phyloP scores from a whole-genome alignment of 2,888 invertebrate genomes.

The Allophyes oxyacanthae region DNA sequence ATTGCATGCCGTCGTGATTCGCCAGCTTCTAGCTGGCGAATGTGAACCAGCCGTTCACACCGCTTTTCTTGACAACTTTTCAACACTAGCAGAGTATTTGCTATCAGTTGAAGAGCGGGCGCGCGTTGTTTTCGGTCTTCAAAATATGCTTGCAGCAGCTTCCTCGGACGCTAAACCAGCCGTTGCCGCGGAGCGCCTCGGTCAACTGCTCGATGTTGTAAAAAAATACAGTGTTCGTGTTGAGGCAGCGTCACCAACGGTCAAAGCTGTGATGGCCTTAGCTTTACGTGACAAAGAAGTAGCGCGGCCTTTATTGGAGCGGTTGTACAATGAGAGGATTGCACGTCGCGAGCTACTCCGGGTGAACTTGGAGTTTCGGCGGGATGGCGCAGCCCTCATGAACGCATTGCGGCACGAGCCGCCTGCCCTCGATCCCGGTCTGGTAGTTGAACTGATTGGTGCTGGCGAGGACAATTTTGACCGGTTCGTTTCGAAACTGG shows the following conservation, averaged over 20 bases:
- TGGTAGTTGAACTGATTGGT: slow-evolving; percentile 51
- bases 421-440: slow-evolving; percentile 12
- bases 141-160: slow-evolving; percentile 57
- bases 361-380: slow-evolving; percentile 28
- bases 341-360: slow-evolving; percentile 33
- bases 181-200: slow-evolving; percentile 45
- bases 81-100: slow-evolving; percentile 66
- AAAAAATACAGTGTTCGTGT: slow-evolving; percentile 59
- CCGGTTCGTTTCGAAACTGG: slow-evolving; percentile 64
- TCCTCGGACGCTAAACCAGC: slow-evolving; percentile 44
- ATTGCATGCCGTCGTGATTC: slow-evolving; percentile 72
- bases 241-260: slow-evolving; percentile 56
- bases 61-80: slow-evolving; percentile 66
- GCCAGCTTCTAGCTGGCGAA: slow-evolving; percentile 61
- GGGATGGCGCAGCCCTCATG: slow-evolving; percentile 27
- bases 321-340: slow-evolving; percentile 25
- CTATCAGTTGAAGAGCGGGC: slow-evolving; percentile 62
- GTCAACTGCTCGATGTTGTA: slow-evolving; percentile 63
- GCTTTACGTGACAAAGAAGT: slow-evolving; percentile 52
- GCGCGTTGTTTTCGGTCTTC: slow-evolving; percentile 53
- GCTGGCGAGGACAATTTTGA: slow-evolving; percentile 51
- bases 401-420: slow-evolving; percentile 39
- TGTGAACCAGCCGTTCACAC: slow-evolving; percentile 52
- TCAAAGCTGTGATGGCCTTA: slow-evolving; percentile 56
- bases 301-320: slow-evolving; percentile 27